A percentile compares a stretch with the other conserved stretches of the same genome.
phyloP scores from a whole-genome alignment of 2,888 invertebrate species.

The Hemithea aestivaria region DNA sequence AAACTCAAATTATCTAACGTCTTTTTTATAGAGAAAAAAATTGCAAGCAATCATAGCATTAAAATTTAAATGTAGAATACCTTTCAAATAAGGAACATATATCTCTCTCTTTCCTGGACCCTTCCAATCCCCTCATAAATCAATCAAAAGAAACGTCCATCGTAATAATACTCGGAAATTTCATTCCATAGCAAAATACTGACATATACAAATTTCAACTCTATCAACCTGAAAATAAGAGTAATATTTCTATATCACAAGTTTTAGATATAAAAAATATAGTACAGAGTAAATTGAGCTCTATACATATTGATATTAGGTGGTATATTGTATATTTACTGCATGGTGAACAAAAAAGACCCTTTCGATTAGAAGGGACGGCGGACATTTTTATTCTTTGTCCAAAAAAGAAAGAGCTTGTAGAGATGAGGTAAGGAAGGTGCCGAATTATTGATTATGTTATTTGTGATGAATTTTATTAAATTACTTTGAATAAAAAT shows the following conservation, averaged over 20 bases:
- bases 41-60: too few relatives aligned
- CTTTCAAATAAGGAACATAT: not conserved
- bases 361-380: slow-evolving; percentile 29
- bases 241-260: not conserved
- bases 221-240: not conserved
- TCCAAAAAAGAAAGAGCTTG: slow-evolving; percentile 31
- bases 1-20: too few relatives aligned
- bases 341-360: slow-evolving; percentile 11
- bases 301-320: slow-evolving; percentile 24
- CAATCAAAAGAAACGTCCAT: slow-evolving; percentile 20
- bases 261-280: slow-evolving; percentile 11
- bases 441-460: slow-evolving; percentile 35
- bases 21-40: too few relatives aligned
- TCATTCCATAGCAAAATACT: not conserved
- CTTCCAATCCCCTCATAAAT: slow-evolving; percentile 34
- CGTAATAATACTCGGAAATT: slow-evolving; percentile 13
- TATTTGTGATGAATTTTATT: not conserved
- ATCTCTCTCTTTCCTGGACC: slow-evolving; percentile 5
- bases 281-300: slow-evolving; percentile 33
- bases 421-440: slow-evolving; percentile 19
- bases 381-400: slow-evolving; percentile 64
- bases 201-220: not conserved
- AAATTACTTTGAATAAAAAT: too few relatives aligned
- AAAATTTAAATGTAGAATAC: too few relatives aligned
- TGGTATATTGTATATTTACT: slow-evolving; percentile 10